These are phyloP conservation scores for Hippoglossus stenolepis DNA, from an alignment of 2,113 vertebrate species.

Conservation along the genomic window DNA sequence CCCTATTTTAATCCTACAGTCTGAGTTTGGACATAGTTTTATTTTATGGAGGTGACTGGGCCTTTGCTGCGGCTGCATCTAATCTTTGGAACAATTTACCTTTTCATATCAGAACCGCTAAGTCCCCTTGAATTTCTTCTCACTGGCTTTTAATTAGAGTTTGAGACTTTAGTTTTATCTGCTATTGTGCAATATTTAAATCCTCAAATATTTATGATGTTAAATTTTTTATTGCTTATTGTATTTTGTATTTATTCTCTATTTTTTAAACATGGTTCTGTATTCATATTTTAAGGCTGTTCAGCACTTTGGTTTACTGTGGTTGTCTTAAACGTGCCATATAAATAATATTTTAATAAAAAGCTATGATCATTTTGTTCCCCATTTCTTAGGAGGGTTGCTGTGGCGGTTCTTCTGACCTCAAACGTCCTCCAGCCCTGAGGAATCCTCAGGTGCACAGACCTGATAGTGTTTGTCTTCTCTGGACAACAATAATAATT, in stretches of 20 bases:
- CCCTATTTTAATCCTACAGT: neutral
- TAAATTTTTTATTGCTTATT: neutral
- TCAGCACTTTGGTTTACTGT: too few species aligned
- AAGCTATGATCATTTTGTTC: too few species aligned
- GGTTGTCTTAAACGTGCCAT: too few species aligned
- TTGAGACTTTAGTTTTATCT: neutral
- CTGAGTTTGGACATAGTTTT: neutral
- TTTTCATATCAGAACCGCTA: neutral
- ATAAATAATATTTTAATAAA: too few species aligned
- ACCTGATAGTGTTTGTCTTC: neutral
- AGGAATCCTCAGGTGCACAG: neutral
- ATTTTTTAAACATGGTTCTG: too few species aligned
- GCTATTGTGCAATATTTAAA: neutral
- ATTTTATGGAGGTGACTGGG: neutral
- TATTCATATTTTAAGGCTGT: too few species aligned
- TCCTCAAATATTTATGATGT: neutral
- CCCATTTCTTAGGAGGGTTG: too few species aligned
- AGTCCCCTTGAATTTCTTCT: neutral
- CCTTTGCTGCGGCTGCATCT: neutral
- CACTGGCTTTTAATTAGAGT: neutral
- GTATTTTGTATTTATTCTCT: neutral
- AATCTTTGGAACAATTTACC: neutral
- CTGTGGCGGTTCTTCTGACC: neutral
- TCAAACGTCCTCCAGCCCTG: neutral
- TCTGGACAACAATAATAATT: constrained; percentile 3